Conservation (phyloP, 2,113 vertebrate genomes). For the Antigone vipio region DNA sequence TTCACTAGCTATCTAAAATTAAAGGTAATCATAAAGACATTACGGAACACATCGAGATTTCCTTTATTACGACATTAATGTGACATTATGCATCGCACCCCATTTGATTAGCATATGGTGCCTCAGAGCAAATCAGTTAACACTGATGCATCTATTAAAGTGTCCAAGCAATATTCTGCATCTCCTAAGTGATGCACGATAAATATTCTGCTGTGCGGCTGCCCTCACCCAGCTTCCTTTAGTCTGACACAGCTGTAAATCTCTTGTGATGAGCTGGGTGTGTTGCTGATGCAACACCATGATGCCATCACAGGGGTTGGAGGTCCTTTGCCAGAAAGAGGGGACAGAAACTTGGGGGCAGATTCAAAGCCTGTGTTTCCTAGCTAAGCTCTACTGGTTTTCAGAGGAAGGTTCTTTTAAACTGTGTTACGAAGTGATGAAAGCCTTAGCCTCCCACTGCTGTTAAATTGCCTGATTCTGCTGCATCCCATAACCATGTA, state of each 20-base stretch:
- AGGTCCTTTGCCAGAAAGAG: neutral
- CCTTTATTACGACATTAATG: conserved; percentile 59
- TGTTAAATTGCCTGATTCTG: neutral
- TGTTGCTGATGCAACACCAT: neutral
- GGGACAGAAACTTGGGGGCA: neutral
- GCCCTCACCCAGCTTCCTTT: neutral
- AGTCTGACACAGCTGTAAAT: neutral
- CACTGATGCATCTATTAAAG: conserved; percentile 53
- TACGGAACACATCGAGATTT: conserved; percentile 47
- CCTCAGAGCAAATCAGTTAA: conserved; percentile 68
- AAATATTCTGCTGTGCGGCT: neutral
- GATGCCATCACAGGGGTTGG: neutral
- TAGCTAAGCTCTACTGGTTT: neutral
- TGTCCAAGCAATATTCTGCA: conserved; percentile 43
- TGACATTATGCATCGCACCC: conserved; percentile 58
- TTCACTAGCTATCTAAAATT: conserved; percentile 63
- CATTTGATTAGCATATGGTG: conserved; percentile 65
- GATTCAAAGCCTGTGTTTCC: neutral
- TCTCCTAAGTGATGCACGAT: conserved; percentile 19
- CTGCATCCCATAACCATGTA: neutral
- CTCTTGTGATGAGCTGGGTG: neutral
- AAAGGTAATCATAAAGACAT: conserved; percentile 71
- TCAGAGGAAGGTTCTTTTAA: neutral
- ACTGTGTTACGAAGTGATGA: neutral
- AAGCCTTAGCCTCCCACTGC: neutral